Evolutionary conservation across 2,113 vertebrate species (phyloP).

Genomic region (Otolemur garnettii): DNA sequence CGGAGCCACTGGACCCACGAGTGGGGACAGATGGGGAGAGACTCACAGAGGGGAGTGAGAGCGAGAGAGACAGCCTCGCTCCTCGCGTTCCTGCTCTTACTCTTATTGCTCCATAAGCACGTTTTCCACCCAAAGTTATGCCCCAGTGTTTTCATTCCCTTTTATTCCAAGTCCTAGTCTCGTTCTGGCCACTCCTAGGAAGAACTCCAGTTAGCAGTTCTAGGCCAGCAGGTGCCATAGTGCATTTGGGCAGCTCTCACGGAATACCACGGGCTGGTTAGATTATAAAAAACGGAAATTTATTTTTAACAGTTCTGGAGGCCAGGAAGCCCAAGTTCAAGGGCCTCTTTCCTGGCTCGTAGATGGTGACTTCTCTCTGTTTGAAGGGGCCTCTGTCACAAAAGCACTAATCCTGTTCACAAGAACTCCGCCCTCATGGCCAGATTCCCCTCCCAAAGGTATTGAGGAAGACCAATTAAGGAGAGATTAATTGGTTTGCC

Average conservation of each 20-base stretch:
- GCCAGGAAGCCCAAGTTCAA: no score
- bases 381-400: no score
- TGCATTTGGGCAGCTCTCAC: neutral
- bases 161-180: neutral
- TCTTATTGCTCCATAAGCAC: neutral
- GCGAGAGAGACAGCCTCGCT: accelerated
- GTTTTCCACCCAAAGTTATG: neutral
- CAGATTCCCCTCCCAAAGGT: neutral
- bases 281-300: neutral
- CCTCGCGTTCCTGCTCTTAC: neutral
- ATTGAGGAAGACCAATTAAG: no score
- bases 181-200: neutral
- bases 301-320: neutral
- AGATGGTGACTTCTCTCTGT: neutral
- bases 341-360: neutral
- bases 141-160: neutral
- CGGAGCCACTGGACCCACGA: neutral
- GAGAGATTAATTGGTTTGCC: neutral
- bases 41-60: accelerated
- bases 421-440: neutral
- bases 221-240: neutral
- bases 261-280: neutral
- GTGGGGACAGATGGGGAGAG: neutral
- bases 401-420: neutral
- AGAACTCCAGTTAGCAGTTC: neutral